Evolutionary conservation across 2,888 invertebrate species (phyloP).

Genomic region (Neoitamus cyanurus): DNA sequence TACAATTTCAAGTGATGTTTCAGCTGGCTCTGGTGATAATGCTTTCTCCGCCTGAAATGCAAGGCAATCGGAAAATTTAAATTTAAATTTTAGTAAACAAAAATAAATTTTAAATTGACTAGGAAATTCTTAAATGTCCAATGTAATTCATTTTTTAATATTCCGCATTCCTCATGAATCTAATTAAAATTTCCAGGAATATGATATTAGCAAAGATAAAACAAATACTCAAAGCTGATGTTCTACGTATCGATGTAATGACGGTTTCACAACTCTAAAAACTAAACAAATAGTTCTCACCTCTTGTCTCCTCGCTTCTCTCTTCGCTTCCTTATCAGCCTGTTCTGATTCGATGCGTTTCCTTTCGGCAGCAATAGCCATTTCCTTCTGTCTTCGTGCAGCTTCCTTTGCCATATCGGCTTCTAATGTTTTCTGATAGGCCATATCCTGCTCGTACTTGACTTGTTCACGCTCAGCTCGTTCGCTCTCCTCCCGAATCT

Average conservation of each 20-base stretch:
- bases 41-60: slow-evolving; percentile 70
- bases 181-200: too few relatives aligned
- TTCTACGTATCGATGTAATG: too few relatives aligned
- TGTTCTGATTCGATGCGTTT: slow-evolving; percentile 81
- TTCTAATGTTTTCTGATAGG: slow-evolving; percentile 89
- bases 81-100: background rate
- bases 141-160: background rate
- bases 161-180: background rate
- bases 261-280: background rate
- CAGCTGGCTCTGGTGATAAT: slow-evolving; percentile 78
- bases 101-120: background rate
- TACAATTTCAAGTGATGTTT: slow-evolving; percentile 70
- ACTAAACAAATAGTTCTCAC: slow-evolving; percentile 54
- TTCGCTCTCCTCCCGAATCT: slow-evolving; percentile 87
- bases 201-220: too few relatives aligned
- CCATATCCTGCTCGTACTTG: slow-evolving; percentile 93
- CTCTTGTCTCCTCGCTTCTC: slow-evolving; percentile 72
- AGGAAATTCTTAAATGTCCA: too few relatives aligned
- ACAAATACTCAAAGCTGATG: too few relatives aligned
- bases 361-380: slow-evolving; percentile 73
- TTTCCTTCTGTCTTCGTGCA: slow-evolving; percentile 80
- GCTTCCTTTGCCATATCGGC: slow-evolving; percentile 85
- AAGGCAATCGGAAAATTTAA: background rate
- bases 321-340: slow-evolving; percentile 76
- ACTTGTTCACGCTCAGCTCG: slow-evolving; percentile 88